phyloP scores from a whole-genome alignment of 2,113 vertebrate species.

The Ginglymostoma cirratum region DNA sequence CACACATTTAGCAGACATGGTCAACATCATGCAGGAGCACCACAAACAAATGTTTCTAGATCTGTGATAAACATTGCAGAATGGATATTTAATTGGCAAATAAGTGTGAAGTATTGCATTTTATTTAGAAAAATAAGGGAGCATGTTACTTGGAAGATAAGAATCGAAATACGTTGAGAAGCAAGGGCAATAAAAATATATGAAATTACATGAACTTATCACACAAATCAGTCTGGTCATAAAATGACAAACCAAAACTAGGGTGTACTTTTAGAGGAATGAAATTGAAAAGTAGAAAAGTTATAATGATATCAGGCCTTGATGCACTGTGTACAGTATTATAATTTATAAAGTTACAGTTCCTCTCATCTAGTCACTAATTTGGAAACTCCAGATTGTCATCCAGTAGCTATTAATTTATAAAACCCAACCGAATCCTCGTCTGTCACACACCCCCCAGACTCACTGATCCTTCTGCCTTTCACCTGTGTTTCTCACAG shows the following conservation, averaged over 20 bases:
- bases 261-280: neutral
- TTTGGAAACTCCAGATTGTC: neutral
- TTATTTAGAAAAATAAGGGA: neutral
- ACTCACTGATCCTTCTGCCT: neutral
- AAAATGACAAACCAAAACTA: neutral
- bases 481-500: neutral
- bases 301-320: neutral
- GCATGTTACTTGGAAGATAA: no score
- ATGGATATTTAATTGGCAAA: neutral
- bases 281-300: neutral
- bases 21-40: no score
- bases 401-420: neutral
- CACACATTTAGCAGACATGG: no score
- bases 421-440: neutral
- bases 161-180: neutral
- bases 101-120: neutral
- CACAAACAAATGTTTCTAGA: neutral
- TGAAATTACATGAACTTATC: neutral
- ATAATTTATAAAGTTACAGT: neutral
- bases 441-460: neutral
- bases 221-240: neutral
- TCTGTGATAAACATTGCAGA: neutral
- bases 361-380: neutral
- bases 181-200: neutral
- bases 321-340: neutral